Evolutionary conservation across 2,888 invertebrate species (phyloP), one percentile per base, ranked within the genome.

Genomic region (Amorpha juglandis): DNA sequence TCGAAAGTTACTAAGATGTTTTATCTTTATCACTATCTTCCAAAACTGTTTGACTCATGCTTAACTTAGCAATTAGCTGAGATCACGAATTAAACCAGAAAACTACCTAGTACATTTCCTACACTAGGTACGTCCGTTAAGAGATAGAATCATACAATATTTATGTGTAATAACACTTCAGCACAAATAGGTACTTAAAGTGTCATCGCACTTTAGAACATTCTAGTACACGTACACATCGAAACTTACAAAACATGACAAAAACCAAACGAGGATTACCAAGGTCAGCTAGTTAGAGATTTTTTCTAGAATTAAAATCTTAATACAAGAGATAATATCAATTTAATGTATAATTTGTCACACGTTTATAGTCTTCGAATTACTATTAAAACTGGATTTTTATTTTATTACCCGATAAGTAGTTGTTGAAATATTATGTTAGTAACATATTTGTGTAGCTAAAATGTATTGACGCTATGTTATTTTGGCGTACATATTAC

Each of bases 161-260:
- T 11, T 45, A 50, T 6, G 16, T 19, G 19, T 50, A 50, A 50
- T 9, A 19, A 50, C 19, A 50, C 48, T 48, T 50, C 8, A 50
- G 9, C 50, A 16, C 19, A 42, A 58, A 11, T 11, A 50, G 19
- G 6, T 11, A 58, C 42, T 42, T 38, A 58, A 58, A 58, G 38
- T 38, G 42, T 58, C 58, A 58, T 42, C 19, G 42, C 16, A 19
- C 58, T 58, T 42, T 42, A 6, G 58, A 58, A 58, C 16, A 58
- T 58, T 58, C 58, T 42, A 19, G 58, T 19, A 16, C 11, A 58
- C 19, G 42, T 16, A 19, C 42, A 42, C 42, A 19, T 50, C 16
- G 2, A 50, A 6, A 42, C 38, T 42, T 19, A 38, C 12, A 12
- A 19, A 58, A 58, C 58, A 42, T 42, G 11, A 19, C 42, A 42